A percentile compares a stretch with the other conserved stretches of the same genome.
These are phyloP conservation scores for Corvus cornix DNA, from an alignment of 2,113 vertebrate genomes.

Conservation along the genomic window DNA sequence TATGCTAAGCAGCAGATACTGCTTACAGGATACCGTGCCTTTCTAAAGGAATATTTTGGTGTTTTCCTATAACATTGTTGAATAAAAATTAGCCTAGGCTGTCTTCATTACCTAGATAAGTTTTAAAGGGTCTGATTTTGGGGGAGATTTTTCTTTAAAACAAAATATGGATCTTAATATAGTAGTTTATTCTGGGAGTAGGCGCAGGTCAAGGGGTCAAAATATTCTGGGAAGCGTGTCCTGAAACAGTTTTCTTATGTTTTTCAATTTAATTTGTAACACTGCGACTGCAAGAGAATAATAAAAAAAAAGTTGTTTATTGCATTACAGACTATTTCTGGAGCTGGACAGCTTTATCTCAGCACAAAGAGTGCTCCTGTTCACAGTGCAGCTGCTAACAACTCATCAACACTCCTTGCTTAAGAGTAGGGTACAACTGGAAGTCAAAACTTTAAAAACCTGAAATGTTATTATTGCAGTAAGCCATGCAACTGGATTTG, in stretches of 20 bases:
- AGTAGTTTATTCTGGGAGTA: background rate
- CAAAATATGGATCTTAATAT: background rate
- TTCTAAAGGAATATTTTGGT: background rate
- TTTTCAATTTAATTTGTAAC: background rate
- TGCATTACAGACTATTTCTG: background rate
- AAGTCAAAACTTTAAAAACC: conserved; percentile 9
- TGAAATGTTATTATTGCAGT: background rate
- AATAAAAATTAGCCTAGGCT: background rate
- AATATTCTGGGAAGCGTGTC: background rate
- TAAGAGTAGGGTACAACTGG: background rate
- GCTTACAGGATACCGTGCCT: background rate
- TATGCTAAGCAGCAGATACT: background rate
- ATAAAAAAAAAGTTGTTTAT: background rate
- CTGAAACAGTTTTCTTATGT: background rate
- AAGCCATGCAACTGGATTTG: conserved; percentile 4
- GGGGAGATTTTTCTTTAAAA: background rate
- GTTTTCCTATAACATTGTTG: background rate
- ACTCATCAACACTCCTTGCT: conserved; percentile 16
- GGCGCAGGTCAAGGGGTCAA: background rate
- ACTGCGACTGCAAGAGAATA: background rate
- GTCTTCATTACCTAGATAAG: background rate
- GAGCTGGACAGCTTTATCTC: background rate
- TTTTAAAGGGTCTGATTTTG: background rate
- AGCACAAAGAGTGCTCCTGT: background rate
- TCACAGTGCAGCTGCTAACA: conserved; percentile 36